Conservation (phyloP, 2,113 vertebrate genomes). For the Falcunculus frontatus region DNA sequence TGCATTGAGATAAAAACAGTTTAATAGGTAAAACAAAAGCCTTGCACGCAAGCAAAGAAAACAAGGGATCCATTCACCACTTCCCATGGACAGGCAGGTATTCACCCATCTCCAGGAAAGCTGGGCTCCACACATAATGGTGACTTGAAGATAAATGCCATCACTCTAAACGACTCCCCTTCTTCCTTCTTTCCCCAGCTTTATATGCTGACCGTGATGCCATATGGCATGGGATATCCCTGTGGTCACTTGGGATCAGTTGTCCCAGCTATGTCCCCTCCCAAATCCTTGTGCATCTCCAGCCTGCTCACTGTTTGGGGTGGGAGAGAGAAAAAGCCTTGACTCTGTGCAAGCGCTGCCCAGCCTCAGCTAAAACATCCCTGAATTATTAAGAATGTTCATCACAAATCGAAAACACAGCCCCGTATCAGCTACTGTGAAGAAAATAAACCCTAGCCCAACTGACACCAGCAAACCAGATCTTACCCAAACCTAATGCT, state of each 20-base stretch:
- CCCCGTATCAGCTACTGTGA: background rate
- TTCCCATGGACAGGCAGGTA: background rate
- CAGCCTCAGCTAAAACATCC: background rate
- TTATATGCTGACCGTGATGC: background rate
- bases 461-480: background rate
- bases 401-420: background rate
- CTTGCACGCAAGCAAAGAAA: fast-evolving
- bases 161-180: fast-evolving
- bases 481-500: background rate
- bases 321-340: background rate
- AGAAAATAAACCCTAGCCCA: background rate
- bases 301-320: background rate
- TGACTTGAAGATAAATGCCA: background rate
- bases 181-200: background rate
- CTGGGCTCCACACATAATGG: background rate
- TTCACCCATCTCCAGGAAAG: background rate
- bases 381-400: background rate
- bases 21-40: background rate
- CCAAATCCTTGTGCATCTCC: background rate
- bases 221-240: background rate
- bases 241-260: background rate
- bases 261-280: background rate
- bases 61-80: background rate
- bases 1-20: background rate
- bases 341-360: background rate